These are phyloP conservation scores for Triops longicaudatus DNA, from an alignment of 1,140 invertebrate species.

Conservation along the genomic window DNA sequence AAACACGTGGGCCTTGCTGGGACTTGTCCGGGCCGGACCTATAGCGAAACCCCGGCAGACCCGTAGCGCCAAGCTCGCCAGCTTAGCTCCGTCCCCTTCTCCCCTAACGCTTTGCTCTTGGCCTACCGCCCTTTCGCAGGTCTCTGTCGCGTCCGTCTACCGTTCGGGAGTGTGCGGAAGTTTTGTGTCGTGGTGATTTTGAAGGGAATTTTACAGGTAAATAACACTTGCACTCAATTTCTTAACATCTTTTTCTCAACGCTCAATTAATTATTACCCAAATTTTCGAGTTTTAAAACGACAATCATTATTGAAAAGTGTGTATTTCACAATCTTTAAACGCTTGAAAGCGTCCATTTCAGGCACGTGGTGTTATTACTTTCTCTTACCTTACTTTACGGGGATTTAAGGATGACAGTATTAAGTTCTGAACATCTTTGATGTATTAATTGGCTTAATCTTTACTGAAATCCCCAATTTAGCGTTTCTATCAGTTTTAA, in stretches of 20 bases:
- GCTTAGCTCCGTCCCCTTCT: neutral
- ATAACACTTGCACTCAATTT: neutral
- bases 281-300: too few species aligned
- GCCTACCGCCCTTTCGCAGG: neutral
- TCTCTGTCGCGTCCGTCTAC: neutral
- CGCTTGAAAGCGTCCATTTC: neutral
- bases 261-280: too few species aligned
- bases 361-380: neutral
- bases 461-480: neutral
- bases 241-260: neutral
- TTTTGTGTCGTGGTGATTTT: neutral
- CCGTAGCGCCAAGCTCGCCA: neutral
- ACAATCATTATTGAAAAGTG: too few species aligned
- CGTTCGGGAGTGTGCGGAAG: neutral
- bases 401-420: neutral
- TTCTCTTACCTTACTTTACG: neutral
- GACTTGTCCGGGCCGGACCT: neutral
- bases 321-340: too few species aligned
- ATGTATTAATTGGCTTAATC: neutral
- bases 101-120: neutral
- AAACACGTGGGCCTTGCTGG: neutral
- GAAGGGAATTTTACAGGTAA: neutral
- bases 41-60: neutral
- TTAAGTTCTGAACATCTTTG: neutral
- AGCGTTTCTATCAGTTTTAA: neutral